These are phyloP conservation scores for Oreortyx pictus DNA, from an alignment of 2,797 vertebrate genomes.

Conservation along the genomic window DNA sequence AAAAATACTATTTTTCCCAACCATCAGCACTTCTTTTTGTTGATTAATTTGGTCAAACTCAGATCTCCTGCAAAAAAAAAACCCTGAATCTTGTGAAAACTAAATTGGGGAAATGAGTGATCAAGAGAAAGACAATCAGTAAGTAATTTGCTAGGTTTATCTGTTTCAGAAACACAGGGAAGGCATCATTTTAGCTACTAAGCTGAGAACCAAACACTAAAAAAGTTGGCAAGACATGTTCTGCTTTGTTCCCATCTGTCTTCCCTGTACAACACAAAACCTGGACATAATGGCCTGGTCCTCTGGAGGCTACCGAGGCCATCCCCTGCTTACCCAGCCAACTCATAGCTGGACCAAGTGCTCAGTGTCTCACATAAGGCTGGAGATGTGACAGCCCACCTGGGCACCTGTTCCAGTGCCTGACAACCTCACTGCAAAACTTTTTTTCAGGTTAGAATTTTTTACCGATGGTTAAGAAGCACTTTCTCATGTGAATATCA, in stretches of 20 bases:
- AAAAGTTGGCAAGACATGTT: not conserved
- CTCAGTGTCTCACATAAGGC: too few species aligned
- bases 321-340: not conserved
- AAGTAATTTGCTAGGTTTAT: not conserved
- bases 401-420: too few species aligned
- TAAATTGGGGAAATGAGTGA: not conserved
- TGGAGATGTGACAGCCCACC: too few species aligned
- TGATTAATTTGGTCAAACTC: not conserved
- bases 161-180: not conserved
- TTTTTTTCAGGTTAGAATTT: not conserved
- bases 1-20: not conserved
- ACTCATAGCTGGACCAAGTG: not conserved
- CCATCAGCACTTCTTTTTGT: not conserved
- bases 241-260: not conserved
- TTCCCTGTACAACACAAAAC: not conserved
- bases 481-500: not conserved
- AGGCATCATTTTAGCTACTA: not conserved
- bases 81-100: not conserved
- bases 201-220: not conserved
- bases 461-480: not conserved
- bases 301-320: not conserved
- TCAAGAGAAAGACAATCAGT: not conserved
- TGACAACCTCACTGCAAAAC: not conserved
- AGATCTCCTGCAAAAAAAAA: not conserved
- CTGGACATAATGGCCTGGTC: not conserved